Conservation (phyloP, 2,797 vertebrate species). For the Poecilia gillii region DNA sequence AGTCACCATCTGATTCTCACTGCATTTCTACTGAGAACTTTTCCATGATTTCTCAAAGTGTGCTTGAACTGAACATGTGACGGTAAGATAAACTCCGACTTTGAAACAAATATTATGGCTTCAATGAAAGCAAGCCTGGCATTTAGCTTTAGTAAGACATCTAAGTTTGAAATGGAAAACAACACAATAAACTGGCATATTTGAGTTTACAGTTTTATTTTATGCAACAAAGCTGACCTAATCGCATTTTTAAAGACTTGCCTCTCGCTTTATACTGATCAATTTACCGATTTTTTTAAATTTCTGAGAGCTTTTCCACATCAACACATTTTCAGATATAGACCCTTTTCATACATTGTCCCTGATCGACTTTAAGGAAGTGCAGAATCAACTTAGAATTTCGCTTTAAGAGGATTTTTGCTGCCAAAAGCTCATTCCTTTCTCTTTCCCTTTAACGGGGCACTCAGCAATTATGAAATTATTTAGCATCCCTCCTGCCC, state of each 20-base stretch:
- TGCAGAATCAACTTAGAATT: conserved; percentile 23
- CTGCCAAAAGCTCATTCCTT: conserved; percentile 27
- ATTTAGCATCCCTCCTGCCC: conserved; percentile 29
- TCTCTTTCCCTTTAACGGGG: conserved; percentile 43
- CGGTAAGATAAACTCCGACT: background rate
- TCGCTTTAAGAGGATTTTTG: conserved; percentile 36
- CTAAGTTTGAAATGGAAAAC: background rate
- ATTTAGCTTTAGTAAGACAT: background rate
- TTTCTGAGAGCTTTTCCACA: background rate
- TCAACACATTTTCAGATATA: background rate
- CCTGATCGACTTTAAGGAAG: conserved; percentile 17
- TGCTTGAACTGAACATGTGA: background rate
- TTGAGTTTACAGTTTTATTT: background rate
- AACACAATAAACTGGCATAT: background rate
- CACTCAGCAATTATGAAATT: conserved; percentile 55
- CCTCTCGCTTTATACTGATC: background rate
- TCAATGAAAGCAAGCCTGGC: background rate
- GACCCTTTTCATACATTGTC: background rate
- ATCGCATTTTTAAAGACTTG: background rate
- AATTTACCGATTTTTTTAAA: background rate
- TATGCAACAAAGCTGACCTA: background rate
- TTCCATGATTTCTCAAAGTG: background rate
- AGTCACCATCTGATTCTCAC: background rate
- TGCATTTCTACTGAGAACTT: background rate
- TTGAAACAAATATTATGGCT: background rate